Conservation (phyloP, 2,888 invertebrate species). For the Noctua janthina region DNA sequence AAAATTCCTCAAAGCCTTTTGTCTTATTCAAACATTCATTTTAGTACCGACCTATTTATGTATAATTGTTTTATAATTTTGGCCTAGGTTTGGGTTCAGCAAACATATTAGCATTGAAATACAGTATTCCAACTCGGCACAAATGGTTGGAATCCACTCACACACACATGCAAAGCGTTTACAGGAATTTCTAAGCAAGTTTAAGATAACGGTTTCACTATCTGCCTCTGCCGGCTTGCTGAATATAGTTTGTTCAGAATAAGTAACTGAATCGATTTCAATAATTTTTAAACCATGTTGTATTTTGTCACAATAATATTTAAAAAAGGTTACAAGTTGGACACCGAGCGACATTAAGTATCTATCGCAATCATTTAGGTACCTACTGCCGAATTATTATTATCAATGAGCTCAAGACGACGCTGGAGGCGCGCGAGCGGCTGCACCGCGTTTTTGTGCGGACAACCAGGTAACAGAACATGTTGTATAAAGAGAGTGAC, state of each 20-base stretch:
- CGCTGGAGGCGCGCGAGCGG: no score
- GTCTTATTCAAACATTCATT: constrained; percentile 26
- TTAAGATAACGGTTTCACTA: not conserved
- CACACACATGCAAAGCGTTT: not conserved
- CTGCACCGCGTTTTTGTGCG: no score
- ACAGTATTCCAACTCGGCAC: not conserved
- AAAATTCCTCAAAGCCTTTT: constrained; percentile 28
- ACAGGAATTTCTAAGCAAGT: not conserved
- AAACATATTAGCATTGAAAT: not conserved
- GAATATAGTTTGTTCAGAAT: no score
- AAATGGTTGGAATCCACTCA: not conserved
- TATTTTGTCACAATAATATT: no score
- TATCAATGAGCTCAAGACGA: no score
- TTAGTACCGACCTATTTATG: not conserved
- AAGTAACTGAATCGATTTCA: no score
- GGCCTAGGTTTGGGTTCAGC: not conserved
- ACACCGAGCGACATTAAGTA: no score
- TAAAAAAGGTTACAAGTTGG: no score
- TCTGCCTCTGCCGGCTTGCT: not conserved
- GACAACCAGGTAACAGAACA: no score
- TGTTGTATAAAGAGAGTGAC: not conserved
- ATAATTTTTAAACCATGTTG: no score
- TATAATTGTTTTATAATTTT: constrained; percentile 6
- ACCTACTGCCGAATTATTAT: no score
- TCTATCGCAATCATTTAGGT: no score